Conservation (phyloP, 2,113 vertebrate species). For the Raja brachyura region DNA sequence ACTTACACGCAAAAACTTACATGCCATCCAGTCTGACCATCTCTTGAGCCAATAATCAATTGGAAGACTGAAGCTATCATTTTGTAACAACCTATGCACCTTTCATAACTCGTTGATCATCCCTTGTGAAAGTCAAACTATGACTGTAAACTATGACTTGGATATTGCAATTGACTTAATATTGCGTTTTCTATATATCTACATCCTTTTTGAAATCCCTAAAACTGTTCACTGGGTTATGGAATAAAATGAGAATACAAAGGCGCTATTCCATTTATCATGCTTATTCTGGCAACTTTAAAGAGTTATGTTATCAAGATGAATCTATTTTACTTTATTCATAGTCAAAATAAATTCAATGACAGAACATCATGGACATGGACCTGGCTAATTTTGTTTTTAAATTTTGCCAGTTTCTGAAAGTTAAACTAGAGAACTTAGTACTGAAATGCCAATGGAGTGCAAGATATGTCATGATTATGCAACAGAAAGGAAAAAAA, state of each 20-base stretch:
- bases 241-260: too few species aligned
- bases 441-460: not conserved
- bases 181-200: too few species aligned
- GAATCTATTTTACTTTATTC: too few species aligned
- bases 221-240: too few species aligned
- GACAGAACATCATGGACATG: not conserved
- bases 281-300: too few species aligned
- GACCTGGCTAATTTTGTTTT: not conserved
- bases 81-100: not conserved
- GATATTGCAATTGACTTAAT: too few species aligned
- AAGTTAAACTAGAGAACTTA: not conserved
- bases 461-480: not conserved
- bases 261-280: too few species aligned
- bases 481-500: not conserved
- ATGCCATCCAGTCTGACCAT: not conserved
- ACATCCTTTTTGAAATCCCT: too few species aligned
- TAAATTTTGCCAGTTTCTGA: not conserved
- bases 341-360: not conserved
- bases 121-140: not conserved
- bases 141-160: too few species aligned
- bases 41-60: not conserved
- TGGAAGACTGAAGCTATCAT: not conserved
- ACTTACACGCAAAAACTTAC: not conserved
- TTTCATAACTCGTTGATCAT: not conserved
- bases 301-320: too few species aligned